These are phyloP conservation scores for Carassius carassius DNA, from an alignment of 2,113 vertebrate species.

Conservation along the genomic window DNA sequence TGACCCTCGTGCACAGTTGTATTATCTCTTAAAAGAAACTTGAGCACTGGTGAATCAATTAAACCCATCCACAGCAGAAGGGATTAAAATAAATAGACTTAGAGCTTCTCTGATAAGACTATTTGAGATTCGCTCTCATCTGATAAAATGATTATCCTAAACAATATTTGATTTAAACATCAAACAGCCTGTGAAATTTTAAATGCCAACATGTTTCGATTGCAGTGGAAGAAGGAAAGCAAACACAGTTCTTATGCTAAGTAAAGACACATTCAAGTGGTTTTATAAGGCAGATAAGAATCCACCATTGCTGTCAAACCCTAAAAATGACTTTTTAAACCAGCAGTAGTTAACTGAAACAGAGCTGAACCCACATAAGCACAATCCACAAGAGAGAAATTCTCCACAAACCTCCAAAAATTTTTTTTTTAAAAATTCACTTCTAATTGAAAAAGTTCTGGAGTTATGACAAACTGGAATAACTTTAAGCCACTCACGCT, in stretches of 20 bases:
- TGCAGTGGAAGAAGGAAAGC: conserved; percentile 44
- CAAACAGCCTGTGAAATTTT: conserved; percentile 68
- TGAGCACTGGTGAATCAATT: conserved; percentile 74
- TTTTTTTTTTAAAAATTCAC: conserved; percentile 8
- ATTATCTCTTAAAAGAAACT: conserved; percentile 75
- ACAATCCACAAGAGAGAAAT: not conserved
- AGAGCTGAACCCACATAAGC: conserved; percentile 59
- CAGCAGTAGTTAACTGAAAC: conserved; percentile 46
- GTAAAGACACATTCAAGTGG: conserved; percentile 51
- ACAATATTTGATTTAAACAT: conserved; percentile 73
- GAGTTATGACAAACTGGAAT: conserved; percentile 19
- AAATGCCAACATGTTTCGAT: conserved; percentile 72
- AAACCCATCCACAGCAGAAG: conserved; percentile 73
- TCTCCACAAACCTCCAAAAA: not conserved
- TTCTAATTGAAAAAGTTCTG: conserved; percentile 28
- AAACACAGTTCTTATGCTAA: conserved; percentile 55
- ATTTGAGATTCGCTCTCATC: conserved; percentile 78
- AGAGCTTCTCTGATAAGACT: conserved; percentile 75
- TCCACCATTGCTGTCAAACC: conserved; percentile 50
- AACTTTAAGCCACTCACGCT: conserved; percentile 10
- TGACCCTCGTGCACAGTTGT: conserved; percentile 69
- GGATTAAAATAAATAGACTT: conserved; percentile 75
- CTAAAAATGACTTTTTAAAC: conserved; percentile 48
- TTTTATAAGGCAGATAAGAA: conserved; percentile 45
- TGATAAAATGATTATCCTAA: conserved; percentile 80